Base-by-base conservation (phyloP, 1,140 invertebrate species). In the Glomeris maerens region DNA sequence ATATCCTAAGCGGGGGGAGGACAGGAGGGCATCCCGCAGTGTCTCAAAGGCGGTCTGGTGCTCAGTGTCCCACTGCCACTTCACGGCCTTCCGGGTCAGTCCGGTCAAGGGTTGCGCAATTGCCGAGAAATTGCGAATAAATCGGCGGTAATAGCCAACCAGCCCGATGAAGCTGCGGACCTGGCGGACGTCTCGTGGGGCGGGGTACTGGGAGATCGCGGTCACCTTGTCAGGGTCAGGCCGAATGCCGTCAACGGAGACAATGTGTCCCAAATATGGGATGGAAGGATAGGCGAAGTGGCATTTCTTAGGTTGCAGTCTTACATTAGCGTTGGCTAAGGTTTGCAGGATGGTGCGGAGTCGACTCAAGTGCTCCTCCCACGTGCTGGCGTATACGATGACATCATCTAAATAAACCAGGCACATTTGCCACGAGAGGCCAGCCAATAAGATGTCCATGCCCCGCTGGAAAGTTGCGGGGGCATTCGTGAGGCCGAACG, bases 381-480 rank as follows among this genome's bases (percentile, higher is more conserved):
- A 49, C 17, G 22, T 22, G 7, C 44, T 31, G 1, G 26, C 38
- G n/a, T 50, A 53, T 22, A 53, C 45, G 2, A 53, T 14, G 7
- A 55, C 42, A 38, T 52, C 50, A 3, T 54, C 53, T 23, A 52
- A 25, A 44, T 52, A 52, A 0, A n/a, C 17, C 4, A 54, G 2
- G 2, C 21, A 27, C 10, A 27, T 36, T 27, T 42, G 31, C 27
- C 40, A 27, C 21, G 4, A 28, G 3, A 38, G 5, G 25, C 27
- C 26, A n/a, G 38, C 10, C 1, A 52, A 13, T 21, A 26, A 20
- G 0, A 13, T 1, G 25, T 22, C 38, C 26, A 42, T n/a, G 13
- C 28, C 36, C 26, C 38, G 4, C 17, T 39, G 46, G 20, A 10
- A 39, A 21, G 20, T 42, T 10, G 7, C 25, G n/a, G 45, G 45